Conservation (phyloP, 1,140 invertebrate genomes). For the Brachionus koreanus region DNA sequence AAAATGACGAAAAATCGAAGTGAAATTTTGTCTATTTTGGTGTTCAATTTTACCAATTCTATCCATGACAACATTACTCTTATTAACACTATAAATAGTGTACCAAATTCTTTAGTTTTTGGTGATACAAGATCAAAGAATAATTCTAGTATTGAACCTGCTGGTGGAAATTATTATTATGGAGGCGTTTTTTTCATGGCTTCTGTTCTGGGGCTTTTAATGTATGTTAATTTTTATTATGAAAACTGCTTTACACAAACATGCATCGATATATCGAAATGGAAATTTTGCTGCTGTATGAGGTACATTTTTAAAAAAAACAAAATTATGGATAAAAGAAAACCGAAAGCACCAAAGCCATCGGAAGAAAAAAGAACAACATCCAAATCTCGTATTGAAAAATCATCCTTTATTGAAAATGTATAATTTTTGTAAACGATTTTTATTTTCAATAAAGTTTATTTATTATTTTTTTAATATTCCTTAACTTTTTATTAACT, state of each 20-base stretch:
- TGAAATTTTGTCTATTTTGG: neutral
- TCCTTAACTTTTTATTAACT: no score
- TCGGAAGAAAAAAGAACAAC: neutral
- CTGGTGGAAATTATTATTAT: slow-evolving; percentile 29
- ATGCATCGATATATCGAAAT: neutral
- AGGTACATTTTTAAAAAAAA: neutral
- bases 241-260: slow-evolving; percentile 18
- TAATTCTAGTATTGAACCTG: neutral
- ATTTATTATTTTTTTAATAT: no score
- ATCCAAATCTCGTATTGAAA: neutral
- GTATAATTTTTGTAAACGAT: neutral
- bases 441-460: no score
- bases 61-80: neutral
- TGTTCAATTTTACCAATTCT: neutral
- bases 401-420: neutral
- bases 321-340: neutral
- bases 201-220: slow-evolving; percentile 8
- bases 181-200: slow-evolving; percentile 27
- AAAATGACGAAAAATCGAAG: neutral
- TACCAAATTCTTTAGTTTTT: neutral
- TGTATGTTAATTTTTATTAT: slow-evolving; percentile 38
- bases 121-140: neutral
- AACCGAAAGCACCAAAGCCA: neutral
- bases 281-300: slow-evolving; percentile 3
- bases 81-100: neutral